Base-by-base conservation (phyloP, 2,888 invertebrate genomes). In the Drosophila atripex region DNA sequence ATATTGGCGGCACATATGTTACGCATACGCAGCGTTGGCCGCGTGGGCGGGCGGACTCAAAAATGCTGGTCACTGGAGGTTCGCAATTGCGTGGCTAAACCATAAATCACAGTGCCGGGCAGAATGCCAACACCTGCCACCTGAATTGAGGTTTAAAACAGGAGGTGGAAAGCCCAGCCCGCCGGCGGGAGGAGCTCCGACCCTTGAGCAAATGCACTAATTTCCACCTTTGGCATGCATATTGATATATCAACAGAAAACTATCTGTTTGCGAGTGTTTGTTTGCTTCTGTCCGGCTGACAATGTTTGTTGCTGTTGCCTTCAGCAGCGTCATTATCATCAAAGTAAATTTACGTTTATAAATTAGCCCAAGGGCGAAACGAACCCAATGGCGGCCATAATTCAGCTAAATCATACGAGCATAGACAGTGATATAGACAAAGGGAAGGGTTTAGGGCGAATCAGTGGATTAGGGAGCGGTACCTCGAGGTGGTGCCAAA, bases 261-360 rank as follows among this genome's bases (percentile, higher is more conserved):
- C 64, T 59, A 71, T 75, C 76, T 47, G 18, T 47, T 32, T 58
- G 30, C 11, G 45, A 23, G 35, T 46, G 47, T 32, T 46, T 60
- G 49, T 41, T 12, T 45, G 28, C 38, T n/a, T 35, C 23, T 49
- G 47, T 32, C 35, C 14, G 9, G 50, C 54, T 73, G 66, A 60
- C 51, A 56, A 56, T 59, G 58, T 45, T 23, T 57, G 18, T 47
- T 25, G 59, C 28, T 69, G 65, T 53, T 52, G 68, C 77, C 80
- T 56, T 65, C 64, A 58, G 58, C 56, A 49, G 49, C 82, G 69
- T 78, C 77, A 78, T 80, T 78, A 78, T 76, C 82, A 76, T 78
- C 76, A 82, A 80, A 78, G 66, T 64, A 82, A 73, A 80, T 80
- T 78, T 75, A 75, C 73, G 70, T 70, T 61, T 72, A 54, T 58